Conservation (phyloP, 2,113 vertebrate species). For the Microtus oregoni region DNA sequence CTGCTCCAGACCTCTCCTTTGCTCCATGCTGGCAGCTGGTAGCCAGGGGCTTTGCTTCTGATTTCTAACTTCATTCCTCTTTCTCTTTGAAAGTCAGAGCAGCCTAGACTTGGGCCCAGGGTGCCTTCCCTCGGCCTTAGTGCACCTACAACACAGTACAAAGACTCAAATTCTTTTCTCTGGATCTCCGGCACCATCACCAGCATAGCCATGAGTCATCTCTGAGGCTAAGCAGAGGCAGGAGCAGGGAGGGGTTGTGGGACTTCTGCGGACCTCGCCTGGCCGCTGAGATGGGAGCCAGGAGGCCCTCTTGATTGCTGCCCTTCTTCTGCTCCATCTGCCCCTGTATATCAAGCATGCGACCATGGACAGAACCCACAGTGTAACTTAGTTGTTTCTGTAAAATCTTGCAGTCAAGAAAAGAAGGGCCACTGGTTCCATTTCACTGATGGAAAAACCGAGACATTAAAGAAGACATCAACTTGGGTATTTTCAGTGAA, state of each 20-base stretch:
- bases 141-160: not conserved
- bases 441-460: slow-evolving; percentile 10
- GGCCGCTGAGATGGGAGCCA: not conserved
- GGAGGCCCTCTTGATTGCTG: not conserved
- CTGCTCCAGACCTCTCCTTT: not conserved
- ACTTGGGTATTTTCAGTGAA: not conserved
- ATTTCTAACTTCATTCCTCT: not conserved
- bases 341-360: not conserved
- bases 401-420: not conserved
- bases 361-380: not conserved
- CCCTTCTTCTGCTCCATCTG: not conserved
- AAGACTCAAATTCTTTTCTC: not conserved
- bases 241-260: not conserved
- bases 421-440: not conserved
- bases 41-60: not conserved
- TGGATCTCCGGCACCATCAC: too few species aligned
- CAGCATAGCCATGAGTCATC: not conserved
- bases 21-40: not conserved
- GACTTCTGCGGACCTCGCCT: not conserved
- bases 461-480: not conserved
- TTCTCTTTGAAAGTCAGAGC: not conserved
- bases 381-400: not conserved
- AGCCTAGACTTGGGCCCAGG: not conserved
- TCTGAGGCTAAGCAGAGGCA: not conserved
- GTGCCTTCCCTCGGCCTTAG: not conserved